Conservation (phyloP, 2,888 invertebrate species). For the Heliconius ethilla region DNA sequence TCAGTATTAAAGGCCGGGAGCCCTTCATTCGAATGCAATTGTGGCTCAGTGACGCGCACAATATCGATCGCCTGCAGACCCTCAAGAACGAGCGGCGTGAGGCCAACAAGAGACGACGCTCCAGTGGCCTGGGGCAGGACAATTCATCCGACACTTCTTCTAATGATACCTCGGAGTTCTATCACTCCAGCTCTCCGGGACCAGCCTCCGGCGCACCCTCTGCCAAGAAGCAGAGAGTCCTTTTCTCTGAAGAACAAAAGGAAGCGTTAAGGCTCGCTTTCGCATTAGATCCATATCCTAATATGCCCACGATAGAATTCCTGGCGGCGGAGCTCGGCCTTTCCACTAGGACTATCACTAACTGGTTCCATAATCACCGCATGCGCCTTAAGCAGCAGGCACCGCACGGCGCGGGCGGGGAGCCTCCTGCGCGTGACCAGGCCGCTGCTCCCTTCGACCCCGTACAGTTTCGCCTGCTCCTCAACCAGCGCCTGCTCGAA, state of each 20-base stretch:
- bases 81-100: conserved; percentile 95
- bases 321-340: conserved; percentile 94
- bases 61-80: conserved; percentile 95
- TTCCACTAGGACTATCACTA: conserved; percentile 97
- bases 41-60: conserved; percentile 97
- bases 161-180: conserved; percentile 94
- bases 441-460: conserved; percentile 92
- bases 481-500: conserved; percentile 94
- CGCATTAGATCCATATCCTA: conserved; percentile 97
- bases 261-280: conserved; percentile 97
- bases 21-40: conserved; percentile 98
- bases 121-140: conserved; percentile 91
- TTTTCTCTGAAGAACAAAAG: conserved; percentile 99
- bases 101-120: conserved; percentile 93
- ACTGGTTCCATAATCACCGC: conserved; percentile 99
- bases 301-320: conserved; percentile 97
- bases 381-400: conserved; percentile 97
- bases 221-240: conserved; percentile 96
- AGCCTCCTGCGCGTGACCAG: conserved; percentile 88
- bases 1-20: conserved; percentile 98
- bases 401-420: conserved; percentile 88
- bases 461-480: conserved; percentile 92
- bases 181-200: conserved; percentile 91
- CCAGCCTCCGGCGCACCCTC: conserved; percentile 89
- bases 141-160: conserved; percentile 94